A percentile compares a stretch with the other conserved stretches of the same genome.
Evolutionary conservation across 2,888 invertebrate genomes (phyloP).

Genomic region (Elysia crispata): DNA sequence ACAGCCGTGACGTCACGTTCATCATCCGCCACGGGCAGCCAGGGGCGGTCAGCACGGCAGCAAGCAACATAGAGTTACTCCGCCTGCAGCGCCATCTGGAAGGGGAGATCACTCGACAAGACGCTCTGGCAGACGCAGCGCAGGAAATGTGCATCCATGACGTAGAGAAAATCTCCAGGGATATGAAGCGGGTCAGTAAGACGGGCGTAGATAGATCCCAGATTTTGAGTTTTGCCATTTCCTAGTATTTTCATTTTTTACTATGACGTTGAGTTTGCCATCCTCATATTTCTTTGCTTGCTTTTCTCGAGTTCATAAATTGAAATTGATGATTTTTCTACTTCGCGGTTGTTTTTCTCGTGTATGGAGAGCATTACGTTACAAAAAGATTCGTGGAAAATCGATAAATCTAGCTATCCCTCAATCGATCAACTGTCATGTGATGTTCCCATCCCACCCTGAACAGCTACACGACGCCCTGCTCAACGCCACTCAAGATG

Average conservation of each 20-base stretch:
- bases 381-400: no score
- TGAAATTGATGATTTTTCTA: no score
- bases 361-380: no score
- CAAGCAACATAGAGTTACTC: constrained; percentile 68
- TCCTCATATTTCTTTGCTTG: neutral
- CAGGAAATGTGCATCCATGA: constrained; percentile 62
- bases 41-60: constrained; percentile 63
- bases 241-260: neutral
- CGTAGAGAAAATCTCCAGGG: constrained; percentile 59
- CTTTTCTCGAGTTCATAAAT: neutral
- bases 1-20: constrained; percentile 65
- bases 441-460: no score
- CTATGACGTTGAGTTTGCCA: neutral
- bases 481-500: constrained; percentile 57
- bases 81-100: constrained; percentile 69
- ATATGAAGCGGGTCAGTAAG: constrained; percentile 62
- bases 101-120: constrained; percentile 68
- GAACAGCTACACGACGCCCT: constrained; percentile 57
- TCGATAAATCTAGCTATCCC: no score
- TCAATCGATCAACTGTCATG: no score
- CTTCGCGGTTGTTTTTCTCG: no score
- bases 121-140: constrained; percentile 63
- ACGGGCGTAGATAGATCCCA: no score
- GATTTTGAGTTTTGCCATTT: no score
- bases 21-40: constrained; percentile 66